Conservation (phyloP, 2,797 vertebrate species). For the Lacerta bilineata region DNA sequence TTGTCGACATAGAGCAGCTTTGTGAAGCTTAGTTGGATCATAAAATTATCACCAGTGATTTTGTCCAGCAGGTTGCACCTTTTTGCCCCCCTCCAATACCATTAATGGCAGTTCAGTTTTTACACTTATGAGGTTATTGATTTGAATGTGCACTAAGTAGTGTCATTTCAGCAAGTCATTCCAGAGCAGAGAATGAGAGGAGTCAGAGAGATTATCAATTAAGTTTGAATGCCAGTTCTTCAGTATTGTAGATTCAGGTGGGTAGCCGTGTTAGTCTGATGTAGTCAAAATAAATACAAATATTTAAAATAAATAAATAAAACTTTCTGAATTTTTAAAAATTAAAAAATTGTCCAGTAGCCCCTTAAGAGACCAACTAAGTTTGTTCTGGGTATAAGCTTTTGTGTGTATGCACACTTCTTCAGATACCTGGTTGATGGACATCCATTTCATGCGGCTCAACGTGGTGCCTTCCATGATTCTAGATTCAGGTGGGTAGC, state of each 20-base stretch:
- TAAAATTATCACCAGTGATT: not conserved
- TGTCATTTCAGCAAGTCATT: not conserved
- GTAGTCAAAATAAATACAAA: no score
- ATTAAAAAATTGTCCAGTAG: no score
- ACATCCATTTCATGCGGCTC: no score
- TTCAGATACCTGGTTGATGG: no score
- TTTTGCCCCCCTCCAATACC: not conserved
- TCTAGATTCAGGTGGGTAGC: no score
- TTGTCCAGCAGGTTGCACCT: conserved; percentile 1
- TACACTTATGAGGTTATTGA: not conserved
- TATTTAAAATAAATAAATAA: no score
- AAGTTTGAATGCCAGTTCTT: not conserved
- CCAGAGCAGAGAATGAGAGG: not conserved
- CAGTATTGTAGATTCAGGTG: not conserved
- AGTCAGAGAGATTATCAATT: not conserved
- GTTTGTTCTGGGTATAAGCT: no score
- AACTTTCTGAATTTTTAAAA: no score
- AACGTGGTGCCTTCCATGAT: no score
- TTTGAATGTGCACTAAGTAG: conserved; percentile 14
- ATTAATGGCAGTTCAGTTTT: not conserved
- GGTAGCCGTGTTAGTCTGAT: no score
- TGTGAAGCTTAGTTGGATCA: not conserved
- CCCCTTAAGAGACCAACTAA: no score
- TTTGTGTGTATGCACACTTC: no score
- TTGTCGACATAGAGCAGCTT: not conserved